Evolutionary conservation across 2,113 vertebrate genomes (phyloP), one percentile per base, ranked within the genome.

Genomic region (Rana temporaria): DNA sequence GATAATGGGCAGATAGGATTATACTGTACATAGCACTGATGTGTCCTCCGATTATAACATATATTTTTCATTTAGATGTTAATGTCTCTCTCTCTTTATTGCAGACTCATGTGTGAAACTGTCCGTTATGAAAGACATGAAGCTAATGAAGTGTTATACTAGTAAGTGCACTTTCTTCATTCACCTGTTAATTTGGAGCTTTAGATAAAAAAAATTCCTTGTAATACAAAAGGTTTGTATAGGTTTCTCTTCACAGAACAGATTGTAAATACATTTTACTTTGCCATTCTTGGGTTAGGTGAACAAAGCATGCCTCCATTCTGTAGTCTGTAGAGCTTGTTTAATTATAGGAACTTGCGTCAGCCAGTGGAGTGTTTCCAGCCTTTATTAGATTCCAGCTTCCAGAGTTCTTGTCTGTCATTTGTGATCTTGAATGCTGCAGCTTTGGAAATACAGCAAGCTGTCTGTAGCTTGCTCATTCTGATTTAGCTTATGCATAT

Each of bases 61-160:
- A 4, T 6, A 4, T 4, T 48, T 48, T 48, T 48, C 42, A 12
- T 8, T 12, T 48, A 18, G 1, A 48, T 63, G 57, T 24, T 82
- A 18, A 34, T 84, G 65, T 78, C 55, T 84, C 75, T 85, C 57
- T 78, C 86, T 78, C 86, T 87, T 20, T 91, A 73, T 93, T 92
- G 74, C 94, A 99, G 98, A 91, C 92, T 98, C 83, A 99, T 99
- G 97, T 99, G 98, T 85, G 96, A 99, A 93, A 97, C 97, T 0
- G 96, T 99, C 85, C 95, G 97, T 81, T 99, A 99, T 0, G 97
- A 98, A 90, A 93, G 97, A 85, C 97, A 98, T 2, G 98, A 99
- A 91, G 98, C 98, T 84, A 99, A 99, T 76, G 97, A 99, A 94
- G 97, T 99, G 79, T 91, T 99, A 0, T 99, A 98, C 94, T 99